These are phyloP conservation scores for Erithacus rubecula DNA, from an alignment of 2,797 vertebrate genomes.

Conservation along the genomic window DNA sequence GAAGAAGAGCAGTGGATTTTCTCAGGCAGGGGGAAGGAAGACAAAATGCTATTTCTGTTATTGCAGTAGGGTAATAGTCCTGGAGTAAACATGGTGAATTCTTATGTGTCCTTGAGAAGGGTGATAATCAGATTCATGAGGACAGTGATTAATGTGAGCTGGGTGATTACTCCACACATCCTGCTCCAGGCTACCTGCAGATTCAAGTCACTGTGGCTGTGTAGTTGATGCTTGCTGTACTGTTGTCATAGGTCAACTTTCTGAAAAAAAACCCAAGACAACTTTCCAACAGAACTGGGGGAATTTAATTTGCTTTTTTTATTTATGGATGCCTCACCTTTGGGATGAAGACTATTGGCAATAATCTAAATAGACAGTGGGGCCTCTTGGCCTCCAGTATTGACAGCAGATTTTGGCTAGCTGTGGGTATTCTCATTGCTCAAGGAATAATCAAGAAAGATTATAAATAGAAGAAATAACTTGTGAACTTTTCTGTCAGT, in stretches of 20 bases:
- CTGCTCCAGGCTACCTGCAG: background rate
- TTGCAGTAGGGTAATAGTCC: background rate
- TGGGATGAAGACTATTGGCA: background rate
- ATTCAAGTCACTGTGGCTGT: background rate
- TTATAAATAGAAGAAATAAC: background rate
- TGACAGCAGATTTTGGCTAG: background rate
- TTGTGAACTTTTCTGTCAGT: background rate
- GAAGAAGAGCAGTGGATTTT: background rate
- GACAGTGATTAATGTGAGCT: background rate
- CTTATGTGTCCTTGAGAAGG: background rate
- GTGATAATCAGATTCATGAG: background rate
- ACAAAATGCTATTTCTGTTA: background rate
- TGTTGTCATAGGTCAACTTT: background rate
- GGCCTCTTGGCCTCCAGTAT: background rate
- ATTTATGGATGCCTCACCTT: background rate
- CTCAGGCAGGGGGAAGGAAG: background rate
- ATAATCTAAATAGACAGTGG: background rate
- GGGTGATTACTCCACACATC: background rate
- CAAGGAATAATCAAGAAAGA: background rate
- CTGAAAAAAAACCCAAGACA: background rate
- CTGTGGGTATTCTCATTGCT: background rate
- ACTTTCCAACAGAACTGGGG: background rate
- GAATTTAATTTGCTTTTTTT: background rate
- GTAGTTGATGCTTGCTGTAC: background rate
- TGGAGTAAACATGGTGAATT: background rate